phyloP scores from a whole-genome alignment of 2,888 invertebrate species.

The Galerucella pusilla region DNA sequence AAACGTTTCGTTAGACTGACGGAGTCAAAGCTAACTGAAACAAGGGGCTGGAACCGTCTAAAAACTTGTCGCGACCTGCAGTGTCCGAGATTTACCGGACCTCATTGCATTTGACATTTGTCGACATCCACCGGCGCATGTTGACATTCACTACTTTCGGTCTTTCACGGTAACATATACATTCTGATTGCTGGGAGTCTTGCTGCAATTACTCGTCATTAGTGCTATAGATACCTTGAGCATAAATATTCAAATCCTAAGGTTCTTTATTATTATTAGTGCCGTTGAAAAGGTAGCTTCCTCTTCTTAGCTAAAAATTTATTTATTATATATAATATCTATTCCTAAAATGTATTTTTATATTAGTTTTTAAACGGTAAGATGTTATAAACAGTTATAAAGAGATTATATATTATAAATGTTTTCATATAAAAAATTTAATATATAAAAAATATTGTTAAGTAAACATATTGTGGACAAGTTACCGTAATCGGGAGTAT shows the following conservation, averaged over 20 bases:
- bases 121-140: no score
- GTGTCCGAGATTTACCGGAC: no score
- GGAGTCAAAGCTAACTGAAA: no score
- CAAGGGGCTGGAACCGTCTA: no score
- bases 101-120: no score
- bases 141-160: no score
- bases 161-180: no score
- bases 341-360: slow-evolving; percentile 31
- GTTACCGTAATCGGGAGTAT: slow-evolving; percentile 38
- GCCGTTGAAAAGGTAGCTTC: neutral
- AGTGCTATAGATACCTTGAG: no score
- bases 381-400: slow-evolving; percentile 20
- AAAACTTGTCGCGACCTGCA: no score
- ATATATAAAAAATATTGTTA: slow-evolving; percentile 20
- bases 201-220: no score
- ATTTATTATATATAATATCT: slow-evolving; percentile 20
- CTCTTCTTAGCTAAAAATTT: slow-evolving; percentile 12
- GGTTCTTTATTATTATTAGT: neutral
- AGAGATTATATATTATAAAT: slow-evolving; percentile 38
- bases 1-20: no score
- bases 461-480: slow-evolving; percentile 28
- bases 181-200: no score
- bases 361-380: slow-evolving; percentile 24
- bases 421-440: slow-evolving; percentile 23
- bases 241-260: neutral